Percentiles rank a stretch among this genome's conserved stretches.
Conservation (phyloP, 2,113 vertebrate genomes). For the Oryctolagus cuniculus region DNA sequence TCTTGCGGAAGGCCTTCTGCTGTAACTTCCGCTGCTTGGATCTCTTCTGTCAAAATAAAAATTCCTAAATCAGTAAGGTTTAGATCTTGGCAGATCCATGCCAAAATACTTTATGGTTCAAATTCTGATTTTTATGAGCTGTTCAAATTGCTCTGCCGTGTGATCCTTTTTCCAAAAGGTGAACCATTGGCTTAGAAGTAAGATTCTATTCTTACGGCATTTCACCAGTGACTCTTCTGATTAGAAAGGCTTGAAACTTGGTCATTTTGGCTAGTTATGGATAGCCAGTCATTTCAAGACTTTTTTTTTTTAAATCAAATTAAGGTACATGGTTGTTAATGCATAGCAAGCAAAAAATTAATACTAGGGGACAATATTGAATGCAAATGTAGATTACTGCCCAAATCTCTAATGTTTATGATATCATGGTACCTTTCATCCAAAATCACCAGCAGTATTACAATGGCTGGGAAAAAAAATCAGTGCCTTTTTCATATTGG, state of each 20-base stretch:
- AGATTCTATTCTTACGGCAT: conserved; percentile 47
- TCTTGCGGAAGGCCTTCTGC: conserved; percentile 98
- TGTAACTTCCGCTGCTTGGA: conserved; percentile 98
- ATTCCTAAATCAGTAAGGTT: conserved; percentile 63
- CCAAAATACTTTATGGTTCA: neutral
- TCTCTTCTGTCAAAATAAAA: conserved; percentile 92
- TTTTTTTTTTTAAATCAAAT: conserved; percentile 39
- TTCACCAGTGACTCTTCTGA: conserved; percentile 28
- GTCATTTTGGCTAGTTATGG: conserved; percentile 38
- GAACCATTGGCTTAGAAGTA: neutral
- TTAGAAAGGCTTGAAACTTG: neutral
- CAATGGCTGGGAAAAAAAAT: conserved; percentile 10
- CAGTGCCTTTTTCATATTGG: conserved; percentile 25
- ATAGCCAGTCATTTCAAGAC: conserved; percentile 31
- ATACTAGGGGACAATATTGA: neutral
- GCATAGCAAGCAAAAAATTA: conserved; percentile 33
- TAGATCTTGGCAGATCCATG: conserved; percentile 44
- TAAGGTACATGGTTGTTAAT: conserved; percentile 42
- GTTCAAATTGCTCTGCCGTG: conserved; percentile 50
- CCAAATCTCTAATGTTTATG: conserved; percentile 36
- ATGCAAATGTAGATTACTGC: conserved; percentile 31
- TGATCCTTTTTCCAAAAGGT: conserved; percentile 30
- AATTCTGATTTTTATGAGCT: conserved; percentile 60
- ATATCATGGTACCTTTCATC: conserved; percentile 50
- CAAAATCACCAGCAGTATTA: conserved; percentile 57